phyloP scores from a whole-genome alignment of 2,113 vertebrate species.

The Porphyrio hochstetteri region DNA sequence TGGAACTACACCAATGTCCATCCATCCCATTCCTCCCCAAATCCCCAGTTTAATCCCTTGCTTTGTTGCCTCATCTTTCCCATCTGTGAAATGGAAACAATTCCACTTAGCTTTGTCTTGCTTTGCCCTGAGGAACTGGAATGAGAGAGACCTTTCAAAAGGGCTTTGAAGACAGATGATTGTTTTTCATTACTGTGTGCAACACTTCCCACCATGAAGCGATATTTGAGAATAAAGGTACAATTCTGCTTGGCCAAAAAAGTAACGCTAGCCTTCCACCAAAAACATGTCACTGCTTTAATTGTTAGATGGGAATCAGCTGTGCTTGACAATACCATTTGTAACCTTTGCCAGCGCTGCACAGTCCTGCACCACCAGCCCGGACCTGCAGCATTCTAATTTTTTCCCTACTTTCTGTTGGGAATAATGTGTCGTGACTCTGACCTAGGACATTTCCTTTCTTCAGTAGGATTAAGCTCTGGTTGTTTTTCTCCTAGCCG shows the following conservation, averaged over 20 bases:
- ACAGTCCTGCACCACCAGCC: not conserved
- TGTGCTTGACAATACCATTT: constrained; percentile 23
- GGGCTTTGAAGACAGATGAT: constrained; percentile 49
- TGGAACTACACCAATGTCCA: not conserved
- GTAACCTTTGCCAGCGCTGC: not conserved
- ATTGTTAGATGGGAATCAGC: constrained; percentile 18
- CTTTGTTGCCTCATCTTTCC: constrained; percentile 53
- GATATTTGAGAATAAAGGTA: constrained; percentile 46
- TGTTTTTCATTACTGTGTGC: constrained; percentile 36
- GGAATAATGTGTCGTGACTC: not conserved
- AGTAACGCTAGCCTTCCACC: not conserved
- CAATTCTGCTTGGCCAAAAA: not conserved
- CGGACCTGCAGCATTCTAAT: not conserved
- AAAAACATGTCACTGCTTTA: not conserved
- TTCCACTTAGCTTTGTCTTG: constrained; percentile 36
- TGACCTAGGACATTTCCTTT: constrained; percentile 25
- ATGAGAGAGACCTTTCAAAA: constrained; percentile 44
- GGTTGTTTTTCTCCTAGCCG: not conserved
- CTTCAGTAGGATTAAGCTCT: not conserved
- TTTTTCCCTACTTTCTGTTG: not conserved
- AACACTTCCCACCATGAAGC: constrained; percentile 19
- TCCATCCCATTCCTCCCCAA: too few relatives aligned
- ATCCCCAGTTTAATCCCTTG: not conserved
- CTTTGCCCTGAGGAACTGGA: constrained; percentile 43
- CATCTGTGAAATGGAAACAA: constrained; percentile 58